These are phyloP conservation scores for Dinocampus coccinellae DNA, from an alignment of 2,888 invertebrate genomes.

Conservation along the genomic window DNA sequence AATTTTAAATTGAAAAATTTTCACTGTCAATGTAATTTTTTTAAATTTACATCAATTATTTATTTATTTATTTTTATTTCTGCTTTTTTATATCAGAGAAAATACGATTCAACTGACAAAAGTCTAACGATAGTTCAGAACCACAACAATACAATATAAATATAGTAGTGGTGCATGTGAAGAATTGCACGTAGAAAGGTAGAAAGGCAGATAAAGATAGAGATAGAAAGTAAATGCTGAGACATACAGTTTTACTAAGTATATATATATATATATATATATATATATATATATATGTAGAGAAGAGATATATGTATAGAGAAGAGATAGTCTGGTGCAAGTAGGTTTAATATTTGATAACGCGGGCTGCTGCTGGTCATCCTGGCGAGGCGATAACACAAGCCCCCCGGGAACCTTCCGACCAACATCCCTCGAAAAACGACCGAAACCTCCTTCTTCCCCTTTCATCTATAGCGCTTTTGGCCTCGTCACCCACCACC, in stretches of 20 bases:
- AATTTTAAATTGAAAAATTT: too few species aligned
- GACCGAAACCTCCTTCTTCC: slow-evolving; percentile 45
- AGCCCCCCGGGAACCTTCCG: slow-evolving; percentile 69
- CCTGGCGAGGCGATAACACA: slow-evolving; percentile 70
- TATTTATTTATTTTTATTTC: too few species aligned
- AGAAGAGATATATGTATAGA: too few species aligned
- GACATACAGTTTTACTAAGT: slow-evolving; percentile 26
- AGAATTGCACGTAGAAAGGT: background rate
- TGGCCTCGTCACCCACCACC: background rate
- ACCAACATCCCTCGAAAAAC: slow-evolving; percentile 67
- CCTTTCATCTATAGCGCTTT: slow-evolving; percentile 38
- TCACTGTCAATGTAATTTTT: too few species aligned
- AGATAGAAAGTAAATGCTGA: slow-evolving; percentile 28
- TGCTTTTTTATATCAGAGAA: background rate
- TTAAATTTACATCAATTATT: too few species aligned
- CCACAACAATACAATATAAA: too few species aligned
- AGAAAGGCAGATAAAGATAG: background rate
- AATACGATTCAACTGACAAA: slow-evolving; percentile 1
- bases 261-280: background rate
- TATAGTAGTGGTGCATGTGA: background rate
- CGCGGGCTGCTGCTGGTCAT: slow-evolving; percentile 66
- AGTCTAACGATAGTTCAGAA: background rate
- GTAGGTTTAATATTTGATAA: slow-evolving; percentile 69
- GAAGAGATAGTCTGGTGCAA: slow-evolving; percentile 63
- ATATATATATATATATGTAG: slow-evolving; percentile 30